Evolutionary conservation across 2,888 invertebrate genomes (phyloP), one percentile per base, ranked within the genome.

Genomic region (Hesperia comma): DNA sequence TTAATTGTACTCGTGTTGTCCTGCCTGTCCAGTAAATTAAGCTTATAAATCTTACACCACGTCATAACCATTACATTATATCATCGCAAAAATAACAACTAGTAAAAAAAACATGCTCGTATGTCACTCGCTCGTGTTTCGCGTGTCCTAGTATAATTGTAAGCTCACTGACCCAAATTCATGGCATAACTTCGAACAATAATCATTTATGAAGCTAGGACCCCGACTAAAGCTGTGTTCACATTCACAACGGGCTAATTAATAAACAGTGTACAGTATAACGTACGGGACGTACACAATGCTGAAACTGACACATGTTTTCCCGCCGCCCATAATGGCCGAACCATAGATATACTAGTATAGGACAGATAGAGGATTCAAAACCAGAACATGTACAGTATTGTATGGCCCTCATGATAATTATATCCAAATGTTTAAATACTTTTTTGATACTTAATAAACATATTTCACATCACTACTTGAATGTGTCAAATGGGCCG

Each of bases 251-350:
- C 58, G 10, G 19, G n/a, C 54, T 58, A 60, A 66, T 66, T 66
- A 58, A 60, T 54, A 66, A 66, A 57, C 64, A 53, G 15, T 62
- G 57, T 63, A 66, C 63, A 56, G 64, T 64, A 57, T 67, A 67
- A 68, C 71, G 37, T 10, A 37, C 1, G 37, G 12, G 33, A 68
- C 62, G 69, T 70, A 58, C 68, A 61, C 57, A 68, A 71, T 70
- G 70, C 71, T 69, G 67, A 69, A 71, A 72, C 75, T 82, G 80
- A 81, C 81, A 82, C 77, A 81, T 60, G 60, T 33, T 53, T 66
- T 81, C 79, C 80, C 81, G 79, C 77, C 79, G 72, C 77, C 74
- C 77, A 81, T 80, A 80, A 79, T 79, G 75, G 77, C 72, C 73
- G 77, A 61, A 72, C 17, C 46, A 17, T 46, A 46, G 46, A 46